phyloP scores from a whole-genome alignment of 1,140 invertebrate species.

The Colletes gigas region DNA sequence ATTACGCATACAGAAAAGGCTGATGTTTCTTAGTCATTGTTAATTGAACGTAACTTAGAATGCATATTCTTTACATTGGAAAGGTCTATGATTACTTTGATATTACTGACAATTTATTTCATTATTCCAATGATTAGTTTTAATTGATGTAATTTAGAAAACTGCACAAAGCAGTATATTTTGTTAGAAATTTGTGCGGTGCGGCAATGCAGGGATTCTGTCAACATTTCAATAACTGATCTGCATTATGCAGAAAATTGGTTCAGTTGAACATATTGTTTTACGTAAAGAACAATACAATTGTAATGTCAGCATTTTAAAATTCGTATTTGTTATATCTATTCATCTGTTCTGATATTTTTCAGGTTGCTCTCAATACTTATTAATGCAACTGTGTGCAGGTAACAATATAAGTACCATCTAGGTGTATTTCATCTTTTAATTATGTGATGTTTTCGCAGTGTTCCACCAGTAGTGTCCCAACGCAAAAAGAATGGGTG shows the following conservation, averaged over 20 bases:
- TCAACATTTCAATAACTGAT: slow-evolving; percentile 55
- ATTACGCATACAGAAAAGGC: slow-evolving; percentile 41
- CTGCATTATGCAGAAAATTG: slow-evolving; percentile 44
- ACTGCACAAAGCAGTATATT: slow-evolving; percentile 41
- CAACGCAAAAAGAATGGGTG: slow-evolving; percentile 79
- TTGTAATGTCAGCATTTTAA: slow-evolving; percentile 43
- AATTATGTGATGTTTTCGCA: slow-evolving; percentile 70
- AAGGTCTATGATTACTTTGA: slow-evolving; percentile 60
- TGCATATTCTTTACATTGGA: slow-evolving; percentile 55
- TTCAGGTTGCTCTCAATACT: slow-evolving; percentile 55
- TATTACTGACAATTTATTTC: slow-evolving; percentile 51
- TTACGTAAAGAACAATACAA: slow-evolving; percentile 52
- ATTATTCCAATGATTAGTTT: slow-evolving; percentile 41
- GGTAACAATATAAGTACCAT: slow-evolving; percentile 59
- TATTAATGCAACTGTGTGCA: slow-evolving; percentile 53
- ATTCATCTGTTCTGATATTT: slow-evolving; percentile 53
- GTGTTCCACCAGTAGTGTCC: slow-evolving; percentile 74
- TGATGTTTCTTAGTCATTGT: slow-evolving; percentile 45
- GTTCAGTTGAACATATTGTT: slow-evolving; percentile 45
- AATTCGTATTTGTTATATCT: slow-evolving; percentile 48
- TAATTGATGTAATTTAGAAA: slow-evolving; percentile 62
- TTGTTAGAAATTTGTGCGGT: slow-evolving; percentile 48
- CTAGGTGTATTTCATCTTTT: slow-evolving; percentile 67
- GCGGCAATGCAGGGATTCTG: slow-evolving; percentile 46
- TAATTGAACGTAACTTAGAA: slow-evolving; percentile 43